Percentiles rank a stretch among this genome's conserved stretches.
phyloP scores from a whole-genome alignment of 2,888 invertebrate species.

The Lasioglossum marginatum region DNA sequence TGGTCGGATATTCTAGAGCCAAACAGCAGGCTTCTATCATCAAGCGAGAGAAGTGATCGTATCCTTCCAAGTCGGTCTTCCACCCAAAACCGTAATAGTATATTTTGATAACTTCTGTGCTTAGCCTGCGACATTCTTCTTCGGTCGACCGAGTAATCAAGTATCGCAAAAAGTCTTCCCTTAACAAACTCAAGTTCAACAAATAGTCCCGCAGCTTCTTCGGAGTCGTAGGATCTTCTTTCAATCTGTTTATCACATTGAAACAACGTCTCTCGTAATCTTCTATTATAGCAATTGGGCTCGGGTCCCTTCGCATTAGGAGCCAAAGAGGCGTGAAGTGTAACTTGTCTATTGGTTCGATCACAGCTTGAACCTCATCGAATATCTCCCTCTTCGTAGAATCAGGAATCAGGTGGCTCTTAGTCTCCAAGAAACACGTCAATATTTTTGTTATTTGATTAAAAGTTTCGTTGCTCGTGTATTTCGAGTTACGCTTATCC shows the following conservation, averaged over 20 bases:
- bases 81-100: constrained; percentile 68
- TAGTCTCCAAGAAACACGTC: constrained; percentile 47
- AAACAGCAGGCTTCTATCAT: constrained; percentile 75
- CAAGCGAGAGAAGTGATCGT: constrained; percentile 68
- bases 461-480: constrained; percentile 61
- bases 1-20: constrained; percentile 71
- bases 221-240: constrained; percentile 45
- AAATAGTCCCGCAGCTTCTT: constrained; percentile 49
- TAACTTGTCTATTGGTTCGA: constrained; percentile 75
- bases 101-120: constrained; percentile 58
- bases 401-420: constrained; percentile 12
- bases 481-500: constrained; percentile 53
- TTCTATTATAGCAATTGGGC: constrained; percentile 65
- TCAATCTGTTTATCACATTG: constrained; percentile 57
- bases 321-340: constrained; percentile 64
- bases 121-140: constrained; percentile 71
- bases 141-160: constrained; percentile 73
- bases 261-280: constrained; percentile 76
- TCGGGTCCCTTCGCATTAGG: constrained; percentile 25
- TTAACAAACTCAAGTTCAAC: constrained; percentile 51
- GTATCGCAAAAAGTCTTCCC: constrained; percentile 74
- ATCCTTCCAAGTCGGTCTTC: constrained; percentile 68
- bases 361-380: constrained; percentile 53
- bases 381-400: constrained; percentile 42
- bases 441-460: constrained; percentile 62